Base-by-base conservation (phyloP, 2,888 invertebrate species). In the Macrosiphum euphorbiae region DNA sequence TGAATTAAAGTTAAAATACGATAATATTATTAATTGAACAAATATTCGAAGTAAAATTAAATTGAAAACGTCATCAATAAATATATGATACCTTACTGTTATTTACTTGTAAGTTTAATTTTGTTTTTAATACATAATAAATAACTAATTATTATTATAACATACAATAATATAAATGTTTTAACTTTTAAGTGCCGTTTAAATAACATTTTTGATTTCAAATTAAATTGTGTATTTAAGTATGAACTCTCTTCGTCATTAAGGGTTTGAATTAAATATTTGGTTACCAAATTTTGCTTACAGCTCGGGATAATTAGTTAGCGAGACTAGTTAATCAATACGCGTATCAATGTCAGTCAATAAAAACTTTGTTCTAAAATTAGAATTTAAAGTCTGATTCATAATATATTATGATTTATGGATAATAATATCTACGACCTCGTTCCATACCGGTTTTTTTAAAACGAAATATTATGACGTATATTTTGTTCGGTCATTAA, bases 31-130 rank as follows among this genome's bases (percentile, higher is more conserved):
- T 47, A 58, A 41, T 10, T 88, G 88, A 24, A 88, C 41, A 55
- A 35, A 88, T 20, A 35, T 47, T 7, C 16, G 86, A 28, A 44
- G 3, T n/a, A 20, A 24, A 50, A 88, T 52, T 52, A 24, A 88
- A 88, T 88, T 87, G n/a, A 87, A n/a, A 87, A 52, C 20, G 20
- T 13, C 52, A 52, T 88, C 24, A 88, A 88, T 78, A 78, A 78
- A 78, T 35, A 78, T 35, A 8, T 55, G 11, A 78, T 78, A 35
- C 35, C 35, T 20, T 7, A 78, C 20, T 35, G 20, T 78, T 35
- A 78, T 78, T 35, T 8, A 35, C 7, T 78, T 11, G 8, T 78
- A 35, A 78, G 35, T 20, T 35, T 3, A 8, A 35, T 78, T 35
- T 78, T 78, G 35, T 78, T 35, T 24, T 35, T 35, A 78, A 35